Evolutionary conservation across 2,888 invertebrate species (phyloP), one percentile per base, ranked within the genome.

Genomic region (Drosophila ochracea): DNA sequence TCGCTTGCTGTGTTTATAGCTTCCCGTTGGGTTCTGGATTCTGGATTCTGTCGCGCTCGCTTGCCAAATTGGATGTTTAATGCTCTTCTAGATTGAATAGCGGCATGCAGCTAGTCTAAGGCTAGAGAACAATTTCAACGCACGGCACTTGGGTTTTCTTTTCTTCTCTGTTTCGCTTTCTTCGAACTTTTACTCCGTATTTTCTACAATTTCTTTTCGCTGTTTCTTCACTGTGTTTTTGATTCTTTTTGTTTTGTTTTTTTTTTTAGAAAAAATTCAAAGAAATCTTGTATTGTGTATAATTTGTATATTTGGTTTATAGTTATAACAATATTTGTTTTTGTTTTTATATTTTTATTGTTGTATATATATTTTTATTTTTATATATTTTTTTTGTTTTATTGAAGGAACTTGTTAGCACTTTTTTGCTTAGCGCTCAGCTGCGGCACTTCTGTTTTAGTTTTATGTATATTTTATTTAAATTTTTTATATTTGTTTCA

Each of bases 391-490:
- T 68, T 31, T 49, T 55, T 66, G 67, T 73, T 77, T 80, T 73
- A 55, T 89, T 85, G 69, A 84, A 85, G 84, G 84, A 89, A 85
- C 84, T 85, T 89, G 60, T 73, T 89, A 87, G 89, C 84, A 84
- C 89, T 84, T 79, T 78, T 81, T 82, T 73, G 72, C 78, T 80
- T 73, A 76, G 73, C 68, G 76, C 83, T 76, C 76, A 76, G 82
- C 82, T 74, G 84, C 84, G 89, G 87, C 89, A 86, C 89, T 85
- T 84, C 71, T 73, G 66, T 79, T 69, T 74, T 77, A 73, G 69
- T 78, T 83, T 75, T 52, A 67, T 67, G 59, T 52, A 55, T 58
- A 59, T 52, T 62, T 53, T 71, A 30, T 55, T 57, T 69, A 30
- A 19, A 30, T 21, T 47, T 53, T 61, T 55, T 21, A 1, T 49